Base-by-base conservation (phyloP, 2,797 vertebrate genomes). In the Arnoldichthys spilopterus region DNA sequence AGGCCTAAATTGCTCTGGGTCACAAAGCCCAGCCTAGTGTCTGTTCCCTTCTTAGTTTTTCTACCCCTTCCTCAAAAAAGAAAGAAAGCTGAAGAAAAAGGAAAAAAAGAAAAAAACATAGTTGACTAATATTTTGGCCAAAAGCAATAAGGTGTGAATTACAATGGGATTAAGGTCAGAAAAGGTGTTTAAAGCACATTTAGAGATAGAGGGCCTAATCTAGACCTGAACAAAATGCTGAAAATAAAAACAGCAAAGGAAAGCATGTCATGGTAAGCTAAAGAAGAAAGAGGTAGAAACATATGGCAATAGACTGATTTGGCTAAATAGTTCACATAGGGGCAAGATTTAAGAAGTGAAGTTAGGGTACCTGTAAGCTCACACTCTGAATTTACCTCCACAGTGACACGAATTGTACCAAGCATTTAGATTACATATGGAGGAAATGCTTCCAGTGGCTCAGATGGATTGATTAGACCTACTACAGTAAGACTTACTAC, bases 11-110 rank as follows among this genome's bases (percentile, higher is more conserved):
- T 43, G 61, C 54, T 49, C 69, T 58, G 69, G 76, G 71, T 76
- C 72, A 11, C 34, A 64, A 53, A 74, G 49, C 68, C 71, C 69
- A 80, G 56, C 62, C 67, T 85, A 82, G 82, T 82, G 76, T 85
- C 78, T 58, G 56, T 78, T 81, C 76, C 74, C 79, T 85, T 83
- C 56, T 78, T 74, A 18, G 49, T 43, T 34, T 77, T 45, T 63
- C 51, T 56, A 43, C 58, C 49, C 61, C 63, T 70, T 47, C 64
- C 68, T 56, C 24, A 71, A 58, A 63, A 68, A 51, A 12, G 68
- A 74, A 51, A 37, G 7, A 16, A 71, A 77, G 63, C 34, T 54
- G 6, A 3, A 20, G 18, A 6, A 4, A 28, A 4, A 13, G 28
- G 28, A 58, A 58, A 13, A 30, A 30, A 59, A 30, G 18, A 20